These are phyloP conservation scores for Eulemur rufifrons DNA, from an alignment of 2,113 vertebrate species.

Conservation along the genomic window DNA sequence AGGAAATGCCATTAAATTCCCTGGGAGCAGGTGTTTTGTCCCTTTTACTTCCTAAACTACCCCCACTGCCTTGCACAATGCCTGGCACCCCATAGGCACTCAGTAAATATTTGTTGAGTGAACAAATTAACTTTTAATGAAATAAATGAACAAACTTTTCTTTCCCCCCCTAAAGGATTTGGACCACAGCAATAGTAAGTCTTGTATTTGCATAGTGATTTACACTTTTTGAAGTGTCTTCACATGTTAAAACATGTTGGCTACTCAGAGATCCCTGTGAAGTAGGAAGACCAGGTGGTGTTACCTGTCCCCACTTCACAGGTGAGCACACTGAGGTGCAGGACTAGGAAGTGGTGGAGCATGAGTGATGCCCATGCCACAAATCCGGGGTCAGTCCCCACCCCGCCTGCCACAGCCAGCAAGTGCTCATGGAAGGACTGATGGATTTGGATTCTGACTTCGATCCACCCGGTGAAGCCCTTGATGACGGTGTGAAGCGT, in stretches of 20 bases:
- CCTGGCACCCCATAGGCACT: not conserved
- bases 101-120: not conserved
- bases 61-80: not conserved
- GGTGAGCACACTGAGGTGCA: not conserved
- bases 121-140: not conserved
- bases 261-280: not conserved
- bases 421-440: not conserved
- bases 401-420: not conserved
- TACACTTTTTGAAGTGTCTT: not conserved
- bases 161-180: not conserved
- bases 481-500: slow-evolving; percentile 66
- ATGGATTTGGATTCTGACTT: slow-evolving; percentile 73
- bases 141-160: not conserved
- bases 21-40: not conserved
- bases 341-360: not conserved
- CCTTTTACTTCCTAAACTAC: not conserved
- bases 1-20: not conserved
- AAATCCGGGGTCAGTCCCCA: not conserved
- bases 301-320: not conserved
- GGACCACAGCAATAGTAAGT: not conserved
- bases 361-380: not conserved
- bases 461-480: slow-evolving; percentile 74
- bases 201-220: not conserved
- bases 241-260: not conserved
- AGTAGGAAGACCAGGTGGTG: not conserved